Evolutionary conservation across 1,140 invertebrate species (phyloP).

Genomic region (Apis cerana): DNA sequence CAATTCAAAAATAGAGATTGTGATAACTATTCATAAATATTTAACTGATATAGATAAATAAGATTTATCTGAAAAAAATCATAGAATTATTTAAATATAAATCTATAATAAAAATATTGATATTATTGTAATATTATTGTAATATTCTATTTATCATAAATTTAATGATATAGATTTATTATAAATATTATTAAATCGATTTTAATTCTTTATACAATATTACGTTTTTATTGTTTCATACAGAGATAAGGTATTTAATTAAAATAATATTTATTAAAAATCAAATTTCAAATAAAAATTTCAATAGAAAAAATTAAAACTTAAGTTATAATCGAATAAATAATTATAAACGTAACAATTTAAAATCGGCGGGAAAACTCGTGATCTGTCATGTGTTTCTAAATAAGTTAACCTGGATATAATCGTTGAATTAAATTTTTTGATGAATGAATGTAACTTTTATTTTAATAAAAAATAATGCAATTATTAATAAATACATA

Average conservation of each 20-base stretch:
- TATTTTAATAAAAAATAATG: background rate
- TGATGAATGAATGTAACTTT: background rate
- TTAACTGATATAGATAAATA: background rate
- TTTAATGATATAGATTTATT: background rate
- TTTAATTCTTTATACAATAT: background rate
- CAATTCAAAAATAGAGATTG: background rate
- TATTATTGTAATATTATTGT: background rate
- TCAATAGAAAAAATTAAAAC: no score
- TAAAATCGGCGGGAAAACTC: conserved; percentile 55
- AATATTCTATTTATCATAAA: background rate
- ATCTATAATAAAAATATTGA: conserved; percentile 6
- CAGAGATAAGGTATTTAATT: no score
- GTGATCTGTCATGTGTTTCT: conserved; percentile 33
- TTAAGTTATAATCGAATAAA: background rate
- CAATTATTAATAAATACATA: background rate
- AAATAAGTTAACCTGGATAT: conserved; percentile 31
- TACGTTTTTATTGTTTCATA: background rate
- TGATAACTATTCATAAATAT: background rate
- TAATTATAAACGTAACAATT: background rate
- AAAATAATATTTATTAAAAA: no score
- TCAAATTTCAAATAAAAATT: no score
- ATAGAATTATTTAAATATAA: background rate
- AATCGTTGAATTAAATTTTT: background rate
- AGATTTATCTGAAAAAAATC: conserved; percentile 29
- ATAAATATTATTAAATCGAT: background rate